These are phyloP conservation scores for Corbicula japonica DNA, from an alignment of 2,888 invertebrate species.

Conservation along the genomic window DNA sequence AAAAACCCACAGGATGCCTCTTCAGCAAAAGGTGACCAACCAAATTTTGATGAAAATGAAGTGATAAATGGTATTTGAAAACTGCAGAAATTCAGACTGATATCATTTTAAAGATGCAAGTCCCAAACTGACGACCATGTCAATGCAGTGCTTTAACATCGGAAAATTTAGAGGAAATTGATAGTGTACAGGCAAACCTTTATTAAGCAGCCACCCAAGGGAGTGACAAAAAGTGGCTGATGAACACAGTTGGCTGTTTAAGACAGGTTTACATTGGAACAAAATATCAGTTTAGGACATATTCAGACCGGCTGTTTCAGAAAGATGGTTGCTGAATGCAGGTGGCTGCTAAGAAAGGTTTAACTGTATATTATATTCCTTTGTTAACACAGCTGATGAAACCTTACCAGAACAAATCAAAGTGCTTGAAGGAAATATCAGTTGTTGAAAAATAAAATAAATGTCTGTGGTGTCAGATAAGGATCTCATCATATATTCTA, in stretches of 20 bases:
- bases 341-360: no score
- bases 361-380: no score
- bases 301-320: no score
- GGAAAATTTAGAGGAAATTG: neutral
- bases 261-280: no score
- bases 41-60: neutral
- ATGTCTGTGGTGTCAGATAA: neutral
- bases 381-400: neutral
- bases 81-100: neutral
- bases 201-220: no score
- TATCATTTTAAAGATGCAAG: neutral
- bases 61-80: neutral
- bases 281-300: no score
- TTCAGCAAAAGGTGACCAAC: neutral
- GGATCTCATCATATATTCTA: conserved; percentile 16
- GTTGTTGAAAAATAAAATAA: neutral
- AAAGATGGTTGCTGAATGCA: no score
- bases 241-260: no score
- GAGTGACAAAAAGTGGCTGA: no score
- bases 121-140: neutral
- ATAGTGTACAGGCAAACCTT: neutral
- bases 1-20: conserved; percentile 6
- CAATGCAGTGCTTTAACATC: neutral
- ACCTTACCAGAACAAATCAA: neutral
- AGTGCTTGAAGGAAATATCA: neutral